Base-by-base conservation (phyloP, 1,140 invertebrate species). In the Cylas formicarius region DNA sequence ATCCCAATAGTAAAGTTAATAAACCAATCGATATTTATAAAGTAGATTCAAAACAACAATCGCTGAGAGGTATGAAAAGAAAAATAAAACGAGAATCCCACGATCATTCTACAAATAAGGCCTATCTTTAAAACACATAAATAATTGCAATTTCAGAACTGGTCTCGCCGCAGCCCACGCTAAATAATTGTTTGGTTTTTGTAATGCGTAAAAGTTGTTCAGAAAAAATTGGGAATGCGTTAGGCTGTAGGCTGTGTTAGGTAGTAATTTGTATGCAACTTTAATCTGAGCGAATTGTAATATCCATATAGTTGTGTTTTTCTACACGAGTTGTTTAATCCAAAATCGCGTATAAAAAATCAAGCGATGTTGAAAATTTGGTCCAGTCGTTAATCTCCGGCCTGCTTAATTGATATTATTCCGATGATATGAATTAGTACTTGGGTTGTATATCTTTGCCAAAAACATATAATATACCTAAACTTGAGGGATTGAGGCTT, bases 61-160 rank as follows among this genome's bases (percentile, higher is more conserved):
- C 11, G 3, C 17, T 19, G 16, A 11, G 16, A 31, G 27, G 16
- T 8, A 31, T 29, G 36, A 36, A 48, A 32, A 48, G 26, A 5
- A 23, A 41, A 41, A 48, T 21, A 50, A 49, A 44, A 50, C 32
- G 35, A 39, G 35, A 44, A 50, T 40, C 48, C 48, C 41, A 50
- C 48, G 48, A 48, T 39, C 39, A 11, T 44, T 43, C 33, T 35
- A 44, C 48, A 33, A 41, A 50, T 50, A 50, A 50, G 48, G 48
- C 28, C 41, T 50, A 50, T 50, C 48, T 44, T 22, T 37, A 21
- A 40, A 50, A 19, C 24, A 44, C 22, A 44, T 50, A 50, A 50
- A 50, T 44, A 44, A 50, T 50, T 50, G 48, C 48, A 50, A 44
- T 44, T 50, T 50, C 36, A 44, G 36, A 44, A 50, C 48, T 44